Evolutionary conservation across 1,140 invertebrate genomes (phyloP).

Genomic region (Charaxes varanes): DNA sequence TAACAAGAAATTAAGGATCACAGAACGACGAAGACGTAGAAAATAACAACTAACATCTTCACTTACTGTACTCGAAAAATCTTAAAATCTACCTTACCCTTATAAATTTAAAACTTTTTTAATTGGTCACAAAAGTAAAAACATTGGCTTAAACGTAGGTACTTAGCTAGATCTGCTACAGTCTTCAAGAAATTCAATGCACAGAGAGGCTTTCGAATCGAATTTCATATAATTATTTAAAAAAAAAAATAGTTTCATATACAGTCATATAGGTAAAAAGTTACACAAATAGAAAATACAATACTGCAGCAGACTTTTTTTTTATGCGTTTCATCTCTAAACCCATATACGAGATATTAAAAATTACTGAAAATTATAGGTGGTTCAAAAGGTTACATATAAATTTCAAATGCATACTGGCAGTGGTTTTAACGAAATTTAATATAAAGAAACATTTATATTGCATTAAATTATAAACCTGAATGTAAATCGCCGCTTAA

Average conservation of each 20-base stretch:
- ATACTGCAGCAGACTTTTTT: conserved; percentile 22
- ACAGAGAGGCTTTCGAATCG: conserved; percentile 10
- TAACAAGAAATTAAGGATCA: conserved; percentile 67
- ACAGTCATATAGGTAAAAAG: conserved; percentile 26
- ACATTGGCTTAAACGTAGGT: conserved; percentile 53
- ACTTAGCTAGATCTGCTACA: conserved; percentile 49
- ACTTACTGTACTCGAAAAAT: conserved; percentile 50
- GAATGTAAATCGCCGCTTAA: too few species aligned
- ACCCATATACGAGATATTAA: neutral
- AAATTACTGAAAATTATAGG: conserved; percentile 23
- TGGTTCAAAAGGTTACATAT: conserved; percentile 5
- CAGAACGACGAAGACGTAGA: conserved; percentile 64
- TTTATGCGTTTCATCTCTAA: conserved; percentile 3
- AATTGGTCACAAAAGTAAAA: conserved; percentile 68
- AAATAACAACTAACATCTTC: conserved; percentile 54
- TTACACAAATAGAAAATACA: conserved; percentile 27
- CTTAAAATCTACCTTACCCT: conserved; percentile 53
- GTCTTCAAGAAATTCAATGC: conserved; percentile 39
- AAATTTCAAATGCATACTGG: conserved; percentile 31
- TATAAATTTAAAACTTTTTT: conserved; percentile 51
- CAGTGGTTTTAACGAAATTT: conserved; percentile 21
- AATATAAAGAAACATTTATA: conserved; percentile 23
- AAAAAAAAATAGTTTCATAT: conserved; percentile 14
- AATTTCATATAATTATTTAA: conserved; percentile 26
- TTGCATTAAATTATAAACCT: conserved; percentile 24